These are phyloP conservation scores for Gallinago undulata DNA, from an alignment of 2,113 vertebrate genomes.

Conservation along the genomic window DNA sequence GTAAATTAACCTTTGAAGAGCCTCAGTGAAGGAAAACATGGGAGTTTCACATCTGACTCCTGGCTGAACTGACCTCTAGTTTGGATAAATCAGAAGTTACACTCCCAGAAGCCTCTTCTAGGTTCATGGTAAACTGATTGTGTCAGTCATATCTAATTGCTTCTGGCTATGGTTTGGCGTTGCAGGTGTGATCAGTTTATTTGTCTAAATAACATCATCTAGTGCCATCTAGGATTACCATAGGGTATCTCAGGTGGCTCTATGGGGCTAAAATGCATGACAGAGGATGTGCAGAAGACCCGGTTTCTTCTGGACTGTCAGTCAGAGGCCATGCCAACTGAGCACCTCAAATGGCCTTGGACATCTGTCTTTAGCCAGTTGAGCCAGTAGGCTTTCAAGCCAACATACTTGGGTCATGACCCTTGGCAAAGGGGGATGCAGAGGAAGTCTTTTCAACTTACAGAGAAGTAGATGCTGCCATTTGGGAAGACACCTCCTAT, in stretches of 20 bases:
- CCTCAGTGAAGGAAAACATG: background rate
- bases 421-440: background rate
- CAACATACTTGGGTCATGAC: background rate
- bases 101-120: background rate
- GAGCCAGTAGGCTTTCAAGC: background rate
- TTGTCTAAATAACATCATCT: background rate
- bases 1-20: background rate
- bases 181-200: background rate
- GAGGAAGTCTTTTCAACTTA: slow-evolving; percentile 40
- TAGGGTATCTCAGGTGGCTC: background rate
- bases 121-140: background rate
- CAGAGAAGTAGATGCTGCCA: slow-evolving; percentile 75
- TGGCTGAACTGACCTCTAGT: background rate
- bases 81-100: background rate
- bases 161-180: background rate
- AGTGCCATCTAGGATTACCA: background rate
- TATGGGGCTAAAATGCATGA: background rate
- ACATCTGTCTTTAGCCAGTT: background rate
- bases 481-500: slow-evolving; percentile 69
- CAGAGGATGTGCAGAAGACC: background rate
- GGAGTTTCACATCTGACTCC: background rate
- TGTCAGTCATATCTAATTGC: background rate
- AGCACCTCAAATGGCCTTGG: background rate
- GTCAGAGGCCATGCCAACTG: background rate
- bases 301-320: background rate